Evolutionary conservation across 2,113 vertebrate genomes (phyloP), one percentile per base, ranked within the genome.

Genomic region (Rallus limicola): DNA sequence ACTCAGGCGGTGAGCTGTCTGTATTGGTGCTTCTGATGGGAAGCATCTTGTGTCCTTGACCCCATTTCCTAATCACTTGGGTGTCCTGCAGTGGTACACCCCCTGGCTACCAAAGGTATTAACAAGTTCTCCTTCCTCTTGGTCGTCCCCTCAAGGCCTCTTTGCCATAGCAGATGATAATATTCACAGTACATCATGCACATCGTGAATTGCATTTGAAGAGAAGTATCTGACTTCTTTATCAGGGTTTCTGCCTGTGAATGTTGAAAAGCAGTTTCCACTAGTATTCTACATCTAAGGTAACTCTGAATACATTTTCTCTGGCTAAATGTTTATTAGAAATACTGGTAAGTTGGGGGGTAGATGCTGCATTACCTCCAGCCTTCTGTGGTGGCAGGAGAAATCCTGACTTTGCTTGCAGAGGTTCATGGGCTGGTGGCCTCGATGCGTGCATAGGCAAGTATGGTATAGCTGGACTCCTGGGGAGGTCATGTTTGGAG

Each of bases 371-470:
- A 0, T 84, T 91, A 29, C 3, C 20, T 8, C 3, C 52, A 19
- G 38, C 31, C 29, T 85, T 52, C 38, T 28, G 34, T 72, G 38
- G 6, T 65, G 58, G 33, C 53, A 44, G 59, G 65, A 82, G 44
- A 20, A 88, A 48, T 52, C 48, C 33, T 21, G 34, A 18, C 33
- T n/a, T 7, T 90, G 25, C 52, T 19, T 5, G 1, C 26, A 5
- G 31, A 40, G 15, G n/a, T 67, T 20, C 17, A 33, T 6, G 60
- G 60, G 25, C 52, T 33, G 48, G 23, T 75, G 77, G 64, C 60
- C 67, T 59, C 2, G 2, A 64, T 88, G 14, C 1, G 2, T 15
- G 2, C 16, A 0, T 3, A 2, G 29, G n/a, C 0, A 2, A 15
- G 13, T 23, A 10, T 2, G 3, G 3, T 31, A 6, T 18, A 40